Percentiles rank a stretch among this genome's conserved stretches.
Evolutionary conservation across 1,140 invertebrate genomes (phyloP).

Genomic region (Atta colombica): DNA sequence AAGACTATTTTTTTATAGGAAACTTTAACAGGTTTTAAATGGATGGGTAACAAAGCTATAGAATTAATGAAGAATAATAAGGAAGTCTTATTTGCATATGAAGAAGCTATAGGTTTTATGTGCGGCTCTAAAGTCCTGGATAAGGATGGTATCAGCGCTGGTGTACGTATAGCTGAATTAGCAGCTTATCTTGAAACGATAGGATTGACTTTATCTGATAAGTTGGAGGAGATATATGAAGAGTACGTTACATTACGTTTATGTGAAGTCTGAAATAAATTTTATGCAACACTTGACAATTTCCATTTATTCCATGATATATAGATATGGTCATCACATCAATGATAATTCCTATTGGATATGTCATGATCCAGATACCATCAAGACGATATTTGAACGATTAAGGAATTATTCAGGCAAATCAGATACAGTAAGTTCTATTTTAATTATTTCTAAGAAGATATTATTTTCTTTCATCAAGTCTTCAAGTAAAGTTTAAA

Average conservation of each 20-base stretch:
- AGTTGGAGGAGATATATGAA: conserved; percentile 93
- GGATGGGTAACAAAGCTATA: conserved; percentile 97
- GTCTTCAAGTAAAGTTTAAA: background rate
- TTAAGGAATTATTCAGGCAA: conserved; percentile 92
- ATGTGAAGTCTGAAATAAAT: background rate
- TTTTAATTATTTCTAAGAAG: conserved; percentile 34
- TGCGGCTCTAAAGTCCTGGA: conserved; percentile 94
- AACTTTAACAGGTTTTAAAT: conserved; percentile 99
- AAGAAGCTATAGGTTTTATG: conserved; percentile 99
- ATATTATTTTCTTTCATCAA: background rate
- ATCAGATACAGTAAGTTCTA: conserved; percentile 88
- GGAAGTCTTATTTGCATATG: conserved; percentile 96
- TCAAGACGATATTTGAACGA: conserved; percentile 93
- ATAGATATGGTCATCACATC: conserved; percentile 93
- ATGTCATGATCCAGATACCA: conserved; percentile 91
- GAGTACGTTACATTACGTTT: conserved; percentile 85
- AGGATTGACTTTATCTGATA: conserved; percentile 90
- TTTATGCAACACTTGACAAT: conserved; percentile 9
- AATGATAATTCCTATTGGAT: conserved; percentile 96
- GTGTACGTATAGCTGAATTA: conserved; percentile 93
- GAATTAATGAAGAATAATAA: conserved; percentile 91
- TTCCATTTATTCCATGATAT: conserved; percentile 72
- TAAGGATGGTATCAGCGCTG: conserved; percentile 98
- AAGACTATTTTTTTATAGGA: conserved; percentile 87
- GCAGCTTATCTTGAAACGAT: conserved; percentile 91